Conservation (phyloP, 2,797 vertebrate genomes). For the Philypnodon macrostomus region DNA sequence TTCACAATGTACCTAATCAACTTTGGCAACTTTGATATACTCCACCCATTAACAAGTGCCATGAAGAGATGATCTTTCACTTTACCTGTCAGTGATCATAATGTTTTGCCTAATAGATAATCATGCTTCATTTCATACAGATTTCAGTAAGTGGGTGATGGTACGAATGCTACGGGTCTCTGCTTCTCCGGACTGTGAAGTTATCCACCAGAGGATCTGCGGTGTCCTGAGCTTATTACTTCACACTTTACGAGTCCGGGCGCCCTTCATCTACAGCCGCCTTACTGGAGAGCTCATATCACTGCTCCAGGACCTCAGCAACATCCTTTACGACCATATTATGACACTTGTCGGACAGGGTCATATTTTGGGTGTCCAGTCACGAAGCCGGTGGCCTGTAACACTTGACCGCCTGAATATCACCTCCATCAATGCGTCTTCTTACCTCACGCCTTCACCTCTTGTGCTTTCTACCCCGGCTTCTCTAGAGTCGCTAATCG, state of each 20-base stretch:
- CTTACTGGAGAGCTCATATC: slow-evolving; percentile 82
- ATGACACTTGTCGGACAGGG: slow-evolving; percentile 24
- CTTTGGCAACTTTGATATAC: too few species aligned
- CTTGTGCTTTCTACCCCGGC: slow-evolving; percentile 78
- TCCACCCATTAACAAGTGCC: too few species aligned
- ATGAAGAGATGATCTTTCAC: too few species aligned
- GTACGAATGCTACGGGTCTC: slow-evolving; percentile 88
- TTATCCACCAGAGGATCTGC: slow-evolving; percentile 82
- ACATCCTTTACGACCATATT: slow-evolving; percentile 50
- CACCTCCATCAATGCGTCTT: slow-evolving; percentile 50
- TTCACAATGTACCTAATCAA: too few species aligned
- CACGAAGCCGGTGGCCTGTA: slow-evolving; percentile 79
- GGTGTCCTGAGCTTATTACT: slow-evolving; percentile 87
- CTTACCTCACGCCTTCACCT: slow-evolving; percentile 80
- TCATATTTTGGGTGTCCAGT: neutral
- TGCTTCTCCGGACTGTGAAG: slow-evolving; percentile 84
- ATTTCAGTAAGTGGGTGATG: slow-evolving; percentile 93
- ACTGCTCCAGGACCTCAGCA: slow-evolving; percentile 81
- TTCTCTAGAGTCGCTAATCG: slow-evolving; percentile 81
- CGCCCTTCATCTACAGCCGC: slow-evolving; percentile 79
- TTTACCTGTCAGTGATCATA: too few species aligned
- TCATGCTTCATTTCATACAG: slow-evolving; percentile 54
- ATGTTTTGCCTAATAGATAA: too few species aligned
- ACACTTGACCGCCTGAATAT: slow-evolving; percentile 75
- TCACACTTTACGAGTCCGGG: slow-evolving; percentile 86